Conservation (phyloP, 2,888 invertebrate genomes). For the Anthrax anthrax region DNA sequence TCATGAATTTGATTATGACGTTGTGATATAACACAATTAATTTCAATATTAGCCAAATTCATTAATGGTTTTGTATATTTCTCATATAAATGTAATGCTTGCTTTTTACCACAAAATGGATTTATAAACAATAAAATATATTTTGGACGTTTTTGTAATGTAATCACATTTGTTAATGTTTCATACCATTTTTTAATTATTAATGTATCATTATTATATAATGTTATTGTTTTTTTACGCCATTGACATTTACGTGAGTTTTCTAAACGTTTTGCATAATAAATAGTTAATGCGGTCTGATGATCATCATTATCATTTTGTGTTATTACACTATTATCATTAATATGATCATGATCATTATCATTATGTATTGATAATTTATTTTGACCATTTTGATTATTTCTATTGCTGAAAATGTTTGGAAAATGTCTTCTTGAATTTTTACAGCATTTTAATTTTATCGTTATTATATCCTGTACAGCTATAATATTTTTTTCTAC, state of each 20-base stretch:
- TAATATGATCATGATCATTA: not conserved
- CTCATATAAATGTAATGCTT: slow-evolving; percentile 57
- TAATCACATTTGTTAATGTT: slow-evolving; percentile 36
- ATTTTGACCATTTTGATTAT: not conserved
- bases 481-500: slow-evolving; percentile 41
- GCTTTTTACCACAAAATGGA: slow-evolving; percentile 67
- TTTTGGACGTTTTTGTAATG: slow-evolving; percentile 42
- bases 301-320: slow-evolving; percentile 28
- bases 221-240: slow-evolving; percentile 41
- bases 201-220: slow-evolving; percentile 44
- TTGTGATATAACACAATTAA: slow-evolving; percentile 53
- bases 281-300: no score
- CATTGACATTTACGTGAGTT: slow-evolving; percentile 38
- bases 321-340: not conserved
- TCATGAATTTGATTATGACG: slow-evolving; percentile 65
- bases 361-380: no score
- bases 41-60: slow-evolving; percentile 48
- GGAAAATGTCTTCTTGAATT: not conserved
- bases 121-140: slow-evolving; percentile 66
- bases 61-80: slow-evolving; percentile 54
- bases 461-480: slow-evolving; percentile 41
- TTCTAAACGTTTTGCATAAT: slow-evolving; percentile 38
- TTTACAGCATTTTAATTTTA: slow-evolving; percentile 16
- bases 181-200: slow-evolving; percentile 49
- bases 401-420: not conserved